phyloP scores from a whole-genome alignment of 1,140 invertebrate genomes.

The Piezodorus guildinii region DNA sequence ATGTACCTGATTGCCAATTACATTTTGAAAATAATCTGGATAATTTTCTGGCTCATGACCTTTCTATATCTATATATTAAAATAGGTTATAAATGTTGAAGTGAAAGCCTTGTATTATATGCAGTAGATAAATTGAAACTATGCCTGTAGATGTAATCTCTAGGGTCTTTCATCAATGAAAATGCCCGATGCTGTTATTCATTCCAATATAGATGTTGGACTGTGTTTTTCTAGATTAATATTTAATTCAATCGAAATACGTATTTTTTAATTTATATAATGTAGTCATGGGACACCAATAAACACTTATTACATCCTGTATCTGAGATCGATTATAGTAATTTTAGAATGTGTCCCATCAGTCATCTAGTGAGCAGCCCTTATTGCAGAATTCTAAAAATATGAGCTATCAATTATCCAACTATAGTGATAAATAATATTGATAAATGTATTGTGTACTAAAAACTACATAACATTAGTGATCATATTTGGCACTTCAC shows the following conservation, averaged over 20 bases:
- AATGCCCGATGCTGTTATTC: constrained; percentile 1
- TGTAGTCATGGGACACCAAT: background rate
- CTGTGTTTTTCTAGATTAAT: constrained; percentile 6
- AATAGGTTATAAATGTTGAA: constrained; percentile 1
- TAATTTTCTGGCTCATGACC: constrained; percentile 1
- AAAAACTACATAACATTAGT: no score
- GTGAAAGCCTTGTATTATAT: constrained; percentile 3
- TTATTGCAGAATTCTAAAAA: background rate
- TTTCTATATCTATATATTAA: background rate
- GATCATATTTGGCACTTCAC: no score
- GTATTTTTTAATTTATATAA: background rate
- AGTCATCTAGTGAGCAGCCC: constrained; percentile 5
- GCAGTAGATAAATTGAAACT: background rate
- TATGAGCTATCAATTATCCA: constrained; percentile 11
- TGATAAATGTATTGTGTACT: no score
- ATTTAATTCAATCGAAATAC: background rate
- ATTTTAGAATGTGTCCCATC: background rate
- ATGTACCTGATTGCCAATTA: constrained; percentile 6
- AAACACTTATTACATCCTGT: background rate
- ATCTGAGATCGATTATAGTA: background rate
- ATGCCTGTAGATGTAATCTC: background rate
- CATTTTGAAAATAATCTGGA: constrained; percentile 1
- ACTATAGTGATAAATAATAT: background rate
- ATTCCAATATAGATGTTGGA: constrained; percentile 5
- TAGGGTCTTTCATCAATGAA: background rate